A percentile compares a stretch with the other conserved stretches of the same genome.
Conservation (phyloP, 2,797 vertebrate species). For the Pachyuromys duprasi region DNA sequence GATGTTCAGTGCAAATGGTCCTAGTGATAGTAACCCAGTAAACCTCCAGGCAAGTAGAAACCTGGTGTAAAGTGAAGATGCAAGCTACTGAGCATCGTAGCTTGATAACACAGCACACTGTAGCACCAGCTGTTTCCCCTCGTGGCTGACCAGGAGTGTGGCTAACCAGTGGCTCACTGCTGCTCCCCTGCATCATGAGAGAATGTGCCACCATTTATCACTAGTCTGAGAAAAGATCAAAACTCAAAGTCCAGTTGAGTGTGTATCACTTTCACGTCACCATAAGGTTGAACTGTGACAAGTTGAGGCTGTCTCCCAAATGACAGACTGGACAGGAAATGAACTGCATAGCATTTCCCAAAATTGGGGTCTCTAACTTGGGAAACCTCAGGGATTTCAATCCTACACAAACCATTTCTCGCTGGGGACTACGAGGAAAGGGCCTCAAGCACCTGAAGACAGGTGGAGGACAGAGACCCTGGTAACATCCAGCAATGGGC, state of each 20-base stretch:
- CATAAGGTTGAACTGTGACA: background rate
- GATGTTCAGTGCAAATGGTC: background rate
- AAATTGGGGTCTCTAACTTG: background rate
- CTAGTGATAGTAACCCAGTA: background rate
- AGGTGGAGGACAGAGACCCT: background rate
- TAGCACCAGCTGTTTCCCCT: background rate
- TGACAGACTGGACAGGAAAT: background rate
- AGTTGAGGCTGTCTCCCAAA: background rate
- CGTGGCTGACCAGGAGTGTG: background rate
- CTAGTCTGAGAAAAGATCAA: background rate
- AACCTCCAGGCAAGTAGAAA: background rate
- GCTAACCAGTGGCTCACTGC: background rate
- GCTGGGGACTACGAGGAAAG: background rate
- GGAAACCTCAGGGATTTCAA: constrained; percentile 18
- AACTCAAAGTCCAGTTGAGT: background rate
- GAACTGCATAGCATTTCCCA: background rate
- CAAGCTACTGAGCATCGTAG: background rate
- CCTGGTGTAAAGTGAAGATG: background rate
- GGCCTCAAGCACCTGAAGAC: background rate
- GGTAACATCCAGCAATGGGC: background rate
- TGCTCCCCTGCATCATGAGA: background rate
- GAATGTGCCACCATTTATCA: background rate
- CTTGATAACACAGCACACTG: too few relatives aligned
- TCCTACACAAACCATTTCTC: background rate
- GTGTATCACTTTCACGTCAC: background rate